phyloP scores from a whole-genome alignment of 2,797 vertebrate genomes.

The Sebastes umbrosus region DNA sequence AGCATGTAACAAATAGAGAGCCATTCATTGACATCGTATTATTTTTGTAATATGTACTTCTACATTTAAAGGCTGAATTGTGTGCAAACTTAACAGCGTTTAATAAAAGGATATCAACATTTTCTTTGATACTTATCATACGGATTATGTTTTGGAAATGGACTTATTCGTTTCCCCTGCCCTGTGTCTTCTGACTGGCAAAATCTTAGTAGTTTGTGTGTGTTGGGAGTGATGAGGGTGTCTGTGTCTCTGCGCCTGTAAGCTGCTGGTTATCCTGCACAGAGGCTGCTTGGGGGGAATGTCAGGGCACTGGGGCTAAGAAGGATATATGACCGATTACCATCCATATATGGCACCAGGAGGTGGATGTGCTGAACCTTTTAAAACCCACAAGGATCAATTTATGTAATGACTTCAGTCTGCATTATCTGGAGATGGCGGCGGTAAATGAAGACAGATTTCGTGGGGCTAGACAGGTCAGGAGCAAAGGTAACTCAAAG shows the following conservation, averaged over 20 bases:
- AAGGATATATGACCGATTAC: conserved; percentile 47
- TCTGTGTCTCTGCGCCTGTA: neutral
- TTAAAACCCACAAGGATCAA: conserved; percentile 60
- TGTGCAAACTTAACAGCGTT: too few species aligned
- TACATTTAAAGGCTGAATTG: neutral
- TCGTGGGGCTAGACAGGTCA: neutral
- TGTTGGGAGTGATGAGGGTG: neutral
- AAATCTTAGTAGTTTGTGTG: neutral
- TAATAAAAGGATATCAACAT: neutral
- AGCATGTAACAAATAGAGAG: neutral
- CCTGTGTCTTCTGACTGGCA: neutral
- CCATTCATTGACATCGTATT: neutral
- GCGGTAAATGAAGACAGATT: conserved; percentile 34
- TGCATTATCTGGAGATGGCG: conserved; percentile 43
- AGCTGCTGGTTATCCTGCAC: conserved; percentile 2
- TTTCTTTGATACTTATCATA: neutral
- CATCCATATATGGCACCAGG: conserved; percentile 32
- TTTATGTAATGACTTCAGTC: conserved; percentile 46
- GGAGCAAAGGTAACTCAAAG: neutral
- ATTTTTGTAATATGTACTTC: neutral
- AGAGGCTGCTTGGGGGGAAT: neutral
- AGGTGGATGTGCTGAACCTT: conserved; percentile 47
- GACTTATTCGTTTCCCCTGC: neutral
- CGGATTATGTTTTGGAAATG: neutral
- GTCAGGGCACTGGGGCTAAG: conserved; percentile 6